Conservation (phyloP, 2,113 vertebrate genomes). For the Plectropomus leopardus region DNA sequence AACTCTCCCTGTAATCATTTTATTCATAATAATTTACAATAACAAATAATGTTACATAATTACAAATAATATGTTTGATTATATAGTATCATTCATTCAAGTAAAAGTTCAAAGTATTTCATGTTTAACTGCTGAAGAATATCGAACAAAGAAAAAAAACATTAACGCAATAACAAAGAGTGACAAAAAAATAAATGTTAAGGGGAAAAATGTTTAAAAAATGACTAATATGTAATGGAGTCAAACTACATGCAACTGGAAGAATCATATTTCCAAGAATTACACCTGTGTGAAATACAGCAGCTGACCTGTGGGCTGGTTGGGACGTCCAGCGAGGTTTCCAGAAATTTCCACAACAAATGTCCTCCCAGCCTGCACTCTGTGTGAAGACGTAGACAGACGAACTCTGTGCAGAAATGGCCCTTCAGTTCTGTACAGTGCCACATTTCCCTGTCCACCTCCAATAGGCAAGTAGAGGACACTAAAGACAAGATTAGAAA, state of each 20-base stretch:
- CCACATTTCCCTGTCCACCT: conserved; percentile 24
- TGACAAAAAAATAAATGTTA: background rate
- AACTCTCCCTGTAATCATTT: no score
- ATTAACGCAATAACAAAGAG: background rate
- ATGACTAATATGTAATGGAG: no score
- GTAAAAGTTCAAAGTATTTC: background rate
- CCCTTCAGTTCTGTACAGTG: conserved; percentile 64
- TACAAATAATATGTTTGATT: background rate
- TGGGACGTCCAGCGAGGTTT: conserved; percentile 58
- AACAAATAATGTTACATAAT: background rate
- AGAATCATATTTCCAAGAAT: background rate
- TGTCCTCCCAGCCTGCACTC: conserved; percentile 51
- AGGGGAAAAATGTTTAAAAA: no score
- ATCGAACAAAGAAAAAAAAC: background rate
- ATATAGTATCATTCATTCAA: background rate
- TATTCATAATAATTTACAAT: background rate
- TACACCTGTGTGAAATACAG: conserved; percentile 6
- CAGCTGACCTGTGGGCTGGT: conserved; percentile 72
- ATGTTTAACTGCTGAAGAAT: background rate
- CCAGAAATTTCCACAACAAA: conserved; percentile 69
- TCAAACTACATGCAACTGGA: background rate
- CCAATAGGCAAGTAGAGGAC: conserved; percentile 47
- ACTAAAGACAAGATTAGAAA: conserved; percentile 20
- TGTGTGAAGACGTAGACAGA: conserved; percentile 44
- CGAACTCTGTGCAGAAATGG: conserved; percentile 63